Conservation (phyloP, 2,797 vertebrate genomes). For the Crocidura indochinensis region DNA sequence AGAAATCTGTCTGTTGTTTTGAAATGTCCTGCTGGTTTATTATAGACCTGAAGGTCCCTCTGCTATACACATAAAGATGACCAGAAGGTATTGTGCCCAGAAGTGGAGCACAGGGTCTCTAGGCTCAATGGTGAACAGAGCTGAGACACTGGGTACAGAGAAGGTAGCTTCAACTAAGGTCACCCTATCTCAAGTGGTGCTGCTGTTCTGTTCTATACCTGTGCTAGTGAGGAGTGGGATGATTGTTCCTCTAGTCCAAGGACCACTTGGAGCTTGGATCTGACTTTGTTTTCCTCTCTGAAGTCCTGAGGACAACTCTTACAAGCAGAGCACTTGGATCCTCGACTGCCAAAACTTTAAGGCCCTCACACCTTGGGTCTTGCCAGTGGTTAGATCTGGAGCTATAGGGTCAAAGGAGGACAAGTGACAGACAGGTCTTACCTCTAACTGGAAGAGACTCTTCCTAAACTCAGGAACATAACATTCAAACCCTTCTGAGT, state of each 20-base stretch:
- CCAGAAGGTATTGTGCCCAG: neutral
- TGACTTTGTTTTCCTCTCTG: neutral
- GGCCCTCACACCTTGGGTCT: neutral
- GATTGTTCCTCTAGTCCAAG: neutral
- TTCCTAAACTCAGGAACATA: too few species aligned
- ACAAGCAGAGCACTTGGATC: neutral
- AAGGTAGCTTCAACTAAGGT: neutral
- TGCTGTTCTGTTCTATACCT: neutral
- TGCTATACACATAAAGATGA: conserved; percentile 21
- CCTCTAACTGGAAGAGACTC: neutral
- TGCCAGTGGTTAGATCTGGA: neutral
- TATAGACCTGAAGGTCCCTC: neutral
- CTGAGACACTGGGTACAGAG: neutral
- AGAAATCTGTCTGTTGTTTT: neutral
- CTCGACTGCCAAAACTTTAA: neutral
- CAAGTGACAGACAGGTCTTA: neutral
- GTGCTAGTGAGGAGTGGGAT: neutral
- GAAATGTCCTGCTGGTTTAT: conserved; percentile 40
- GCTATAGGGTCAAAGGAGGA: neutral
- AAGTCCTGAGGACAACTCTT: neutral
- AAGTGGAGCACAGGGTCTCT: neutral
- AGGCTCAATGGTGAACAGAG: neutral
- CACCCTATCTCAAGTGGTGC: neutral
- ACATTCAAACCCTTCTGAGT: too few species aligned
- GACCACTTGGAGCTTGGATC: conserved; percentile 17